phyloP scores from a whole-genome alignment of 1,140 invertebrate species.

The Philaenus spumarius region DNA sequence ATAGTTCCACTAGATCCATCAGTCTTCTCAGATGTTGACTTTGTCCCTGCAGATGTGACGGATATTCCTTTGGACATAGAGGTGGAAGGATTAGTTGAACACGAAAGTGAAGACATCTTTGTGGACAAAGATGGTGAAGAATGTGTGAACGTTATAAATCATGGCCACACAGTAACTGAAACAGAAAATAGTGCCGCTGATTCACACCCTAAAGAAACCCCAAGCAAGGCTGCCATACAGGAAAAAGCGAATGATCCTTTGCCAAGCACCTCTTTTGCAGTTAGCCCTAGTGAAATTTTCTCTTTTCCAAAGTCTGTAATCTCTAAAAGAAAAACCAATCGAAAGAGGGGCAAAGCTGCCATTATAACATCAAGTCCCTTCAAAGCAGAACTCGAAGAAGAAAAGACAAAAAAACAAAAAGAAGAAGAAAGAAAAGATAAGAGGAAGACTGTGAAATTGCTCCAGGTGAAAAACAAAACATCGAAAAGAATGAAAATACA shows the following conservation, averaged over 20 bases:
- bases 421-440: constrained; percentile 14
- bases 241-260: constrained; percentile 11
- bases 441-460: too few relatives aligned
- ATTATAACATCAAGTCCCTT: constrained; percentile 4
- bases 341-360: constrained; percentile 11
- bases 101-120: not conserved
- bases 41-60: constrained; percentile 38
- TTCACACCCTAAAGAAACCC: not conserved
- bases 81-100: constrained; percentile 6
- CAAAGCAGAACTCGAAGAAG: constrained; percentile 25
- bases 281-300: constrained; percentile 10
- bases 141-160: not conserved
- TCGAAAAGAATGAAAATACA: too few relatives aligned
- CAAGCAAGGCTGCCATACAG: not conserved
- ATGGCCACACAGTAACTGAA: not conserved
- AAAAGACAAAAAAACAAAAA: too few relatives aligned
- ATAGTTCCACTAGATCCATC: constrained; percentile 32
- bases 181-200: not conserved
- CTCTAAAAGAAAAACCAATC: constrained; percentile 20
- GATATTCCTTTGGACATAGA: constrained; percentile 39
- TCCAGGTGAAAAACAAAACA: too few relatives aligned
- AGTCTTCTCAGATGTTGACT: constrained; percentile 31
- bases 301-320: constrained; percentile 18
- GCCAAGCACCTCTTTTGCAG: constrained; percentile 4
- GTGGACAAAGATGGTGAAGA: not conserved